Conservation (phyloP, 1,140 invertebrate genomes). For the Argopecten irradians region DNA sequence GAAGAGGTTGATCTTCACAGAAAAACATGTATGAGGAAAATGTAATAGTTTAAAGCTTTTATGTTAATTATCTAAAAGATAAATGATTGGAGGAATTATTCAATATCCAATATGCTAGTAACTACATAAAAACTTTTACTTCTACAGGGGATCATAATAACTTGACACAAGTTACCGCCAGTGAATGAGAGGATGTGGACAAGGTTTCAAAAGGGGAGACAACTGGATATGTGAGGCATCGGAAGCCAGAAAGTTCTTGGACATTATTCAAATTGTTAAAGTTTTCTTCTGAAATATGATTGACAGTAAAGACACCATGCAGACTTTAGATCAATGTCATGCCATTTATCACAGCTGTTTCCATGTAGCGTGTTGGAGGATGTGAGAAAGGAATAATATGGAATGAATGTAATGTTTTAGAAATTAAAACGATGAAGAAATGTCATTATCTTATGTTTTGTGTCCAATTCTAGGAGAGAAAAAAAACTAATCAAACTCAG, state of each 20-base stretch:
- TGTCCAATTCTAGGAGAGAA: no score
- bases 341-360: background rate
- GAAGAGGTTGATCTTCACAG: no score
- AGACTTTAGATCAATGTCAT: background rate
- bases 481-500: no score
- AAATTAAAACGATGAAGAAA: background rate
- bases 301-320: background rate
- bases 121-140: no score
- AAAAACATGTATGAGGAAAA: no score
- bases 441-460: background rate
- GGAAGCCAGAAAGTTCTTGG: background rate
- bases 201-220: constrained; percentile 12
- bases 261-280: background rate
- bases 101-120: no score
- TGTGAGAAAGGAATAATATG: background rate
- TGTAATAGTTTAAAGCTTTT: no score
- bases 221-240: background rate
- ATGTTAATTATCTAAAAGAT: no score
- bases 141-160: background rate
- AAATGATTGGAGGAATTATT: no score
- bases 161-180: background rate
- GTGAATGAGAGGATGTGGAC: background rate
- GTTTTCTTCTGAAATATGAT: background rate
- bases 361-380: background rate
- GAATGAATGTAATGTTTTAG: background rate